phyloP scores from a whole-genome alignment of 2,797 vertebrate genomes.

The Lepilemur ruficaudatus region DNA sequence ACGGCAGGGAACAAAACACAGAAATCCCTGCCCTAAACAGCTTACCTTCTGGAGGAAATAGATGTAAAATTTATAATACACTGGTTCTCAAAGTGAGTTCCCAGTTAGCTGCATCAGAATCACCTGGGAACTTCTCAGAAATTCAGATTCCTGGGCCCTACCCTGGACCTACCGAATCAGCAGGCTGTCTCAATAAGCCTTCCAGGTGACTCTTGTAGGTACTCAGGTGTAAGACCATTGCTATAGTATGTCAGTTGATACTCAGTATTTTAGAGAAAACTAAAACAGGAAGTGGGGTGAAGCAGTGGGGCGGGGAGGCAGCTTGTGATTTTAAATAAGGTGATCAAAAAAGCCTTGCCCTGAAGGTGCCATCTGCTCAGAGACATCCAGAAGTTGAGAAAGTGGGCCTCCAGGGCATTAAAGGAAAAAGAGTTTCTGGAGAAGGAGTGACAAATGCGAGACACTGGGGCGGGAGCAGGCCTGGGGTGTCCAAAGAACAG shows the following conservation, averaged over 20 bases:
- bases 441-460: background rate
- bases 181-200: background rate
- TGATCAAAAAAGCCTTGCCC: background rate
- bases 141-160: background rate
- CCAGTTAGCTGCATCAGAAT: background rate
- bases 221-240: background rate
- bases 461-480: background rate
- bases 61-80: too few relatives aligned
- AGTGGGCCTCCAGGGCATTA: too few relatives aligned
- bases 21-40: background rate
- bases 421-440: background rate
- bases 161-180: background rate
- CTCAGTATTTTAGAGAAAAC: background rate
- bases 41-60: background rate
- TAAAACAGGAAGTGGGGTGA: background rate
- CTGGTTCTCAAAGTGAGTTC: background rate
- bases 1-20: background rate
- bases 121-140: background rate
- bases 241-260: background rate
- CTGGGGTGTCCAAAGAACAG: background rate
- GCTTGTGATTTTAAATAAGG: background rate
- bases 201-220: background rate
- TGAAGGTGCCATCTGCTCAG: background rate
- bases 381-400: background rate
- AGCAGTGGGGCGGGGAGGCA: background rate